A percentile compares a stretch with the other conserved stretches of the same genome.
phyloP scores from a whole-genome alignment of 1,140 invertebrate genomes.

The Dinothrombium tinctorium region DNA sequence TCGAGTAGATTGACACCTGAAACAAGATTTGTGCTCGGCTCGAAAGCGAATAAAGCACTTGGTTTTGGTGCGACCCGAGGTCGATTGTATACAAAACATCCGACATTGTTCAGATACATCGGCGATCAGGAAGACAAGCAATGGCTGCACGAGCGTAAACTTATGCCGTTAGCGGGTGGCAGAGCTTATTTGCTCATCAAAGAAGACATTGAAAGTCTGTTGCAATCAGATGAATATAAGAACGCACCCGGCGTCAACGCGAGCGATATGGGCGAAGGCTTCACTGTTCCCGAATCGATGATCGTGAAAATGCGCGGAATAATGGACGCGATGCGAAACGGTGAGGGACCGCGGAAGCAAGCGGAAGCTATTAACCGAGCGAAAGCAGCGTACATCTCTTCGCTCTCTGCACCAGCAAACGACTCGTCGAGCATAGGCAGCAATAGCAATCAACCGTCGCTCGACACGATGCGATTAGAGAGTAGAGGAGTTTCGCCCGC shows the following conservation, averaged over 20 bases:
- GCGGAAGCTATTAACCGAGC: too few relatives aligned
- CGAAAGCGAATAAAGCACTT: constrained; percentile 36
- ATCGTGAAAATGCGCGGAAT: constrained; percentile 34
- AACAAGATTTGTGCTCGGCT: constrained; percentile 52
- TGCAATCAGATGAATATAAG: constrained; percentile 41
- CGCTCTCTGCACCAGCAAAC: too few relatives aligned
- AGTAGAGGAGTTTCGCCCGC: neutral
- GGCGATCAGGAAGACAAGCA: constrained; percentile 57
- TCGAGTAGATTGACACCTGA: constrained; percentile 37
- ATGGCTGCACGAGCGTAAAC: constrained; percentile 46
- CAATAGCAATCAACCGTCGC: neutral
- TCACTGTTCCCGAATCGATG: constrained; percentile 44
- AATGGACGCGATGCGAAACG: constrained; percentile 17
- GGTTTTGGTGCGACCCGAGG: constrained; percentile 48
- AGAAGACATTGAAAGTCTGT: constrained; percentile 48
- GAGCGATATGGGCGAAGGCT: constrained; percentile 36
- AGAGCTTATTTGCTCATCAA: constrained; percentile 55
- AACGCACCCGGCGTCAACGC: constrained; percentile 29
- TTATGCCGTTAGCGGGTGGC: constrained; percentile 46
- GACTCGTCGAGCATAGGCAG: too few relatives aligned
- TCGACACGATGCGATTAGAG: neutral
- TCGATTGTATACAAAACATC: constrained; percentile 47
- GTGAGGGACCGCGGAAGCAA: too few relatives aligned
- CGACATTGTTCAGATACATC: constrained; percentile 44
- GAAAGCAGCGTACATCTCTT: too few relatives aligned